phyloP scores from a whole-genome alignment of 2,797 vertebrate species.

The Anomalospiza imberbis region DNA sequence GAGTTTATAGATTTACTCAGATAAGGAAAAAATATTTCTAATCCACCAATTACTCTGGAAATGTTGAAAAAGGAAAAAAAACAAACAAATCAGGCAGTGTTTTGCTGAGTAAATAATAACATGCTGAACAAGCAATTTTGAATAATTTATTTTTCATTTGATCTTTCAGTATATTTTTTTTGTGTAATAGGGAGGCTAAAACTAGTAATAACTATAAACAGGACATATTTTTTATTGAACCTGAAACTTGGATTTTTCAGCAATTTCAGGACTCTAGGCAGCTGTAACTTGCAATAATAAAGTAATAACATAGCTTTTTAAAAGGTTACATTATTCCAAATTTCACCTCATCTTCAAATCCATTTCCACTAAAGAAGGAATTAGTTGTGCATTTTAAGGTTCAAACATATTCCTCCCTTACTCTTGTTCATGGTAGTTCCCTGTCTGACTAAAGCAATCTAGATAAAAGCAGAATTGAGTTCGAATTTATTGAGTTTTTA shows the following conservation, averaged over 20 bases:
- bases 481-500: not conserved
- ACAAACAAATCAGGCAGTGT: fast-evolving
- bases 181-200: not conserved
- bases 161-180: not conserved
- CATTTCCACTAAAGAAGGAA: not conserved
- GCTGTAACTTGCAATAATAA: not conserved
- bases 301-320: not conserved
- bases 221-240: not conserved
- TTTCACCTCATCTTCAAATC: not conserved
- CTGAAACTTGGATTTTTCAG: not conserved
- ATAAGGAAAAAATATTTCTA: not conserved
- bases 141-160: not conserved
- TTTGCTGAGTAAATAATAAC: not conserved
- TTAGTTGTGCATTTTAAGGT: not conserved
- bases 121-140: not conserved
- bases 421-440: not conserved
- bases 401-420: not conserved
- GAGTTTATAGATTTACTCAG: not conserved
- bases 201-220: not conserved
- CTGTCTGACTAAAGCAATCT: not conserved
- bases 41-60: not conserved
- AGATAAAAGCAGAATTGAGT: not conserved
- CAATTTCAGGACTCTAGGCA: not conserved
- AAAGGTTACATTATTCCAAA: not conserved
- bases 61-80: not conserved